Base-by-base conservation (phyloP, 2,113 vertebrate genomes). In the Oxygymnocypris stewartii region DNA sequence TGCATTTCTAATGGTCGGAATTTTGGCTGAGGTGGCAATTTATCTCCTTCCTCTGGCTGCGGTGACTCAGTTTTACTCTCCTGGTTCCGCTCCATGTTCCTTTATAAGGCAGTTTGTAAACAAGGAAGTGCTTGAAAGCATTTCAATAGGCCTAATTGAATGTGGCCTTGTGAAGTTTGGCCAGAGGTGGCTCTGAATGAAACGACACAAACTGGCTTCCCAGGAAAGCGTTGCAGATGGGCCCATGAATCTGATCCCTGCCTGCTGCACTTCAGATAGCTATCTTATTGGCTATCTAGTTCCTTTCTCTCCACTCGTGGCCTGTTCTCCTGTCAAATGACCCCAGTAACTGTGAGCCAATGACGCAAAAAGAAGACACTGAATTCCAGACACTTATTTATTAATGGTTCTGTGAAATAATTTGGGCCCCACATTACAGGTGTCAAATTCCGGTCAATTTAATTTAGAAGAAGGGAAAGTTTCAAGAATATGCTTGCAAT, bases 21-120 rank as follows among this genome's bases (percentile, higher is more conserved):
- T 88, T 92, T 92, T 90, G 93, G 93, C 93, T 93, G 92, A 93
- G 92, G 88, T 74, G 6, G 93, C 92, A 87, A 83, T 92, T 93
- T 93, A 42, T 71, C 76, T 85, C 79, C 89, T 91, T 93, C 89
- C 90, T 89, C 86, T 89, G 87, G 79, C 89, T 77, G 63, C 83
- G 85, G 91, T 92, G 93, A 94, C 93, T 94, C 89, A 88, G 93
- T 90, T 88, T 74, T 92, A 91, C 90, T 89, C 75, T 51, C 47
- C 76, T 44, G 73, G 91, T 91, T 91, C 61, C 9, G 12, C 49
- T 84, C 57, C 81, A n/a, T 25, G 65, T 49, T 25, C 57, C 74
- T 67, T 79, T 74, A 87, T 85, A 80, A 82, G 74, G 7, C 23
- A 31, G 65, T 86, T 89, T 93, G 93, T 93, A 93, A 95, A 94